A percentile compares a stretch with the other conserved stretches of the same genome.
Evolutionary conservation across 2,888 invertebrate genomes (phyloP).

Genomic region (Argyresthia goedartella): DNA sequence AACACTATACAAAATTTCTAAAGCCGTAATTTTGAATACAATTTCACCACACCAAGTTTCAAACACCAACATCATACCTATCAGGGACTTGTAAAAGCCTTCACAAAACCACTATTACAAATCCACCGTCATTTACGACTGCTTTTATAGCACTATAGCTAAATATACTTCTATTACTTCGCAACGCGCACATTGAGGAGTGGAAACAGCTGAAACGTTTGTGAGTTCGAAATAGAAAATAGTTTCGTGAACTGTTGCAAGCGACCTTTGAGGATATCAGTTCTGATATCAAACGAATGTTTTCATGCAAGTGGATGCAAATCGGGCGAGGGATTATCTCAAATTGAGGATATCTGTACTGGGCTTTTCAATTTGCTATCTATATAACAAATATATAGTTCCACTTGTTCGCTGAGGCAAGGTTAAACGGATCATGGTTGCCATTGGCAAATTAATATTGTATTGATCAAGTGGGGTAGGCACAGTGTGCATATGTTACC

Average conservation of each 20-base stretch:
- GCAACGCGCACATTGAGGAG: slow-evolving; percentile 30
- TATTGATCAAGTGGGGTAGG: no score
- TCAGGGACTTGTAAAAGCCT: neutral
- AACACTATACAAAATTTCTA: no score
- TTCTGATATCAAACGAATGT: neutral
- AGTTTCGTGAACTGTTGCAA: slow-evolving; percentile 59
- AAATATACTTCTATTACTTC: slow-evolving; percentile 9
- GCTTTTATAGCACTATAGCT: slow-evolving; percentile 20
- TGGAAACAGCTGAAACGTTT: slow-evolving; percentile 55
- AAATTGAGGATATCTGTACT: neutral
- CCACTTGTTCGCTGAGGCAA: no score
- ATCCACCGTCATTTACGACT: slow-evolving; percentile 15
- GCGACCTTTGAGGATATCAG: slow-evolving; percentile 22
- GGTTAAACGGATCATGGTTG: no score
- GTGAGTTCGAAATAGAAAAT: slow-evolving; percentile 64
- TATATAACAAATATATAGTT: no score
- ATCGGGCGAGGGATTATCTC: neutral
- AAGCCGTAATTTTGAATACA: no score
- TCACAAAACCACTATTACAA: slow-evolving; percentile 1
- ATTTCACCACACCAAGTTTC: no score
- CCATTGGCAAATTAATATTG: no score
- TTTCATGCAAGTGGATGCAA: neutral
- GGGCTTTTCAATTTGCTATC: neutral
- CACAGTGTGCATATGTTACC: no score
- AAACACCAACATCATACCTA: no score